phyloP scores from a whole-genome alignment of 2,888 invertebrate genomes.

The Idaea dimidiata region DNA sequence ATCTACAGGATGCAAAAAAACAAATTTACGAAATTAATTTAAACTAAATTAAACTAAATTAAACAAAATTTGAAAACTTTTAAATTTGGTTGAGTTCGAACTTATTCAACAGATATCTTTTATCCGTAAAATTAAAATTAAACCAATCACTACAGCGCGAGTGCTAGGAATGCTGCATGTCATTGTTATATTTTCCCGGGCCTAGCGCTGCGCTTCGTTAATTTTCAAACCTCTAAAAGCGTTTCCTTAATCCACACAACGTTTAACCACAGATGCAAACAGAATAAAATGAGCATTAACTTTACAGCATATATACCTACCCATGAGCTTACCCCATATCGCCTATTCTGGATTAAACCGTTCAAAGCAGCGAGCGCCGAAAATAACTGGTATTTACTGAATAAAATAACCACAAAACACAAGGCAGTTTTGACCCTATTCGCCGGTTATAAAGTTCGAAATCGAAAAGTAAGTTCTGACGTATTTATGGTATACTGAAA shows the following conservation, averaged over 20 bases:
- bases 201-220: background rate
- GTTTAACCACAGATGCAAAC: constrained; percentile 7
- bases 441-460: background rate
- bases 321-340: constrained; percentile 38
- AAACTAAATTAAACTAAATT: no score
- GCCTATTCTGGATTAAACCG: constrained; percentile 39
- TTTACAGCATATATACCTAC: constrained; percentile 6
- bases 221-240: background rate
- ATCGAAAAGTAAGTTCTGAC: background rate
- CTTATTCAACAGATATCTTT: no score
- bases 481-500: background rate
- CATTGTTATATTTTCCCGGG: no score
- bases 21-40: no score
- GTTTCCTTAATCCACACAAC: background rate
- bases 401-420: constrained; percentile 3
- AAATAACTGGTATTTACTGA: constrained; percentile 30
- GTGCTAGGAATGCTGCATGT: no score
- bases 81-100: no score
- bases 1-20: no score
- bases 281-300: constrained; percentile 13
- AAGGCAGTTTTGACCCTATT: background rate
- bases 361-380: constrained; percentile 38
- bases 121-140: no score
- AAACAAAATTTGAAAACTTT: no score
- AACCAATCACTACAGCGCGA: no score